Percentiles rank a stretch among this genome's conserved stretches.
Conservation (phyloP, 2,113 vertebrate genomes). For the Callaeas wilsoni region DNA sequence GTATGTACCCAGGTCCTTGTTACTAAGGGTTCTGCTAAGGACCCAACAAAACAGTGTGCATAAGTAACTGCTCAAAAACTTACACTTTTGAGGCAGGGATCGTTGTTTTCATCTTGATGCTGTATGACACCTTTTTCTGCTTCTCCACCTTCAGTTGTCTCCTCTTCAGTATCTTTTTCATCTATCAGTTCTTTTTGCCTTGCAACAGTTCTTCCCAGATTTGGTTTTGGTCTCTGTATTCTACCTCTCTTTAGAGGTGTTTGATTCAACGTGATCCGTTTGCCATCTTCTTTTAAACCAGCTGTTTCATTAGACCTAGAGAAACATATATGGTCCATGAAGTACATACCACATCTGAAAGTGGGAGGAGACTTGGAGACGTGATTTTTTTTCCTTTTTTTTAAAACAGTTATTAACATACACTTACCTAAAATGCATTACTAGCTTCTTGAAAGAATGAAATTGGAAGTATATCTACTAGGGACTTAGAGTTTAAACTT, state of each 20-base stretch:
- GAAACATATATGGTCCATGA: neutral
- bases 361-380: neutral
- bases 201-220: slow-evolving; percentile 35
- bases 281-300: slow-evolving; percentile 9
- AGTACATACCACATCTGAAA: neutral
- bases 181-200: slow-evolving; percentile 13
- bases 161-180: neutral
- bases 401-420: neutral
- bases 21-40: neutral
- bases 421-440: neutral
- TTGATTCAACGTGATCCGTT: slow-evolving; percentile 18
- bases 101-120: neutral
- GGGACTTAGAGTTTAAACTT: neutral
- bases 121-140: neutral
- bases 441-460: neutral
- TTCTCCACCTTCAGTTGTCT: neutral
- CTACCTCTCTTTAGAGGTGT: slow-evolving; percentile 23
- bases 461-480: neutral
- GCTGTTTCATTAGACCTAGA: slow-evolving; percentile 40
- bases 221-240: slow-evolving; percentile 66
- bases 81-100: slow-evolving; percentile 23
- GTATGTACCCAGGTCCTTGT: neutral
- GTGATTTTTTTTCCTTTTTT: fast-evolving
- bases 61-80: slow-evolving; percentile 10
- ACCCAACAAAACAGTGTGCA: neutral